Base-by-base conservation (phyloP, 1,140 invertebrate genomes). In the Laupala kohalensis region DNA sequence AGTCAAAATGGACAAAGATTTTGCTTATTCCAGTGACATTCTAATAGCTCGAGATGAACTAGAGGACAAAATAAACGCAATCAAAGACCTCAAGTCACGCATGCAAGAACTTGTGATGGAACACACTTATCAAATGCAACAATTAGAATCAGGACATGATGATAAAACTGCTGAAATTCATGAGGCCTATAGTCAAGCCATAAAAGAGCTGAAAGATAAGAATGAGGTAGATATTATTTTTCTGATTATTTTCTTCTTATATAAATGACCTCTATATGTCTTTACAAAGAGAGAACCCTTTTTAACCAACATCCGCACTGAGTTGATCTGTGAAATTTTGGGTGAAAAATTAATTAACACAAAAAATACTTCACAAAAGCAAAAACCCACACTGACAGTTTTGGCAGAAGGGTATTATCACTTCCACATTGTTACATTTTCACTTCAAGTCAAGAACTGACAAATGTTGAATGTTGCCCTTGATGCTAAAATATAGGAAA, bases 1-100 rank as follows among this genome's bases (percentile, higher is more conserved):
- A 0, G 80, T 89, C 5, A 86, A 87, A 69, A 78, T 90, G 65
- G 89, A 92, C 76, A 88, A 89, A 78, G 90, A 93, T 74, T 84
- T 91, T 66, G 80, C 84, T 26, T 90, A 90, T 76, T 89, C 89
- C 0, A 89, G 88, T 71, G 92, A 95, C 76, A 87, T 92, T 24
- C 77, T 92, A 25, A 90, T 92, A 68, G 84, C 86, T 25, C 85
- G 86, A 73, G 80, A 78, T 12, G 77, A 77, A 12, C 69, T 77
- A 28, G 70, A 53, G 1, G 74, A 75, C 3, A 76, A 73, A 69
- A 74, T 67, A 72, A n/a, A 74, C 74, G 64, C 77, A 25, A 88
- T 88, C 13, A 74, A 84, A 75, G 84, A 88, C 72, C 78, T 92
- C 6, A 86, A 85, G 70, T 80, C 86, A 15, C 84, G 89, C 67